phyloP scores from a whole-genome alignment of 2,113 vertebrate genomes.

The Nibea albiflora region DNA sequence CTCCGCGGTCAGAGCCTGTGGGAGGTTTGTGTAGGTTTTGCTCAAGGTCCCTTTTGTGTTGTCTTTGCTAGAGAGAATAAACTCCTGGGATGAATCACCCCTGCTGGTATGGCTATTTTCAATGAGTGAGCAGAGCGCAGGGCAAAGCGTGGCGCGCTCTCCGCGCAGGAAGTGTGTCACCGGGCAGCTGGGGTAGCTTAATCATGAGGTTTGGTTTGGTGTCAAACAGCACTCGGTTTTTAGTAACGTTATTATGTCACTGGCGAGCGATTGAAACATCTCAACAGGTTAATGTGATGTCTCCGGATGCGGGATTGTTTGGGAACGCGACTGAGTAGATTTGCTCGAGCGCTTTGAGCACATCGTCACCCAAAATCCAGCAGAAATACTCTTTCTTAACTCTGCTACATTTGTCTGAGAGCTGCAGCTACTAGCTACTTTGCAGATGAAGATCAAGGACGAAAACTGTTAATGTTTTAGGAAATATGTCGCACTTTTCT shows the following conservation, averaged over 20 bases:
- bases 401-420: not conserved
- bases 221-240: constrained; percentile 34
- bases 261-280: constrained; percentile 9
- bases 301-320: not conserved
- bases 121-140: constrained; percentile 55
- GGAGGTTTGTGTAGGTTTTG: constrained; percentile 72
- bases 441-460: not conserved
- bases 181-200: constrained; percentile 32
- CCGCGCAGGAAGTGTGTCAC: constrained; percentile 48
- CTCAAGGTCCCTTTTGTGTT: constrained; percentile 77
- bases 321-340: not conserved
- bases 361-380: not conserved
- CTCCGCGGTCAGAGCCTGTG: constrained; percentile 60
- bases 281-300: not conserved
- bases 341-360: not conserved
- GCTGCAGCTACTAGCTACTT: not conserved
- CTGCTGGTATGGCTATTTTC: constrained; percentile 62
- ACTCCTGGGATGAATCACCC: constrained; percentile 68
- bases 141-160: constrained; percentile 1
- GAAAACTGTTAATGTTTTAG: not conserved
- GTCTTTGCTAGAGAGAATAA: constrained; percentile 70
- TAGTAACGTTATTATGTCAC: constrained; percentile 18
- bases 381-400: not conserved
- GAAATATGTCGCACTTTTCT: not conserved
- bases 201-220: constrained; percentile 41